Evolutionary conservation across 1,140 invertebrate species (phyloP), one percentile per base, ranked within the genome.

Genomic region (Gonioctena quinquepunctata): DNA sequence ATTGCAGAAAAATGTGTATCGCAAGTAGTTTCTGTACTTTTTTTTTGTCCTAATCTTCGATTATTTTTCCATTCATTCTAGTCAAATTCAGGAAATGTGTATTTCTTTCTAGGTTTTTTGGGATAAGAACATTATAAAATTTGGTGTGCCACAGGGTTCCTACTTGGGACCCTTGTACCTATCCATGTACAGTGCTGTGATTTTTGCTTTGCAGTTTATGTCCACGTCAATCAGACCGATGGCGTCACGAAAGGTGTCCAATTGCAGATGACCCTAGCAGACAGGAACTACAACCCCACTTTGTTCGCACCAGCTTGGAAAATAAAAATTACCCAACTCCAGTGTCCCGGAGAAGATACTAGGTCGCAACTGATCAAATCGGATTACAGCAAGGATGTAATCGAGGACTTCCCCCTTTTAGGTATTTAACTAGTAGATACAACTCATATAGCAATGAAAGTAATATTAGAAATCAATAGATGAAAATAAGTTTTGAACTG

Each of bases 291-390:
- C 74, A 85, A n/a, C 13, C 16, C 61, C 4, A 11, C 52, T 16
- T 61, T 69, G 1, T 23, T 61, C 7, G 26, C 68, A 3, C 83
- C 87, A 6, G 84, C 80, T 0, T 90, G 89, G 88, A 86, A 86
- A 73, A 84, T 90, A 67, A 88, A 88, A 74, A 84, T 89, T 19
- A 89, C 88, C 0, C 89, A 90, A 73, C 68, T 90, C 33, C 88
- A 90, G 76, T 89, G 86, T 80, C 85, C 80, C 18, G 28, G 71
- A 16, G 66, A 61, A 18, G 42, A 57, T 49, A 68, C 57, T 19
- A 42, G 63, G 25, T 69, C 72, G 61, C 49, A 74, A 52, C 60
- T 72, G 50, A 25, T 28, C 42, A 68, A 72, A 50, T 66, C 60
- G 59, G 52, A 26, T 42, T 57, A 68, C 2, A 54, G 28, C 3